Evolutionary conservation across 2,113 vertebrate species (phyloP).

Genomic region (Morphnarchus princeps): DNA sequence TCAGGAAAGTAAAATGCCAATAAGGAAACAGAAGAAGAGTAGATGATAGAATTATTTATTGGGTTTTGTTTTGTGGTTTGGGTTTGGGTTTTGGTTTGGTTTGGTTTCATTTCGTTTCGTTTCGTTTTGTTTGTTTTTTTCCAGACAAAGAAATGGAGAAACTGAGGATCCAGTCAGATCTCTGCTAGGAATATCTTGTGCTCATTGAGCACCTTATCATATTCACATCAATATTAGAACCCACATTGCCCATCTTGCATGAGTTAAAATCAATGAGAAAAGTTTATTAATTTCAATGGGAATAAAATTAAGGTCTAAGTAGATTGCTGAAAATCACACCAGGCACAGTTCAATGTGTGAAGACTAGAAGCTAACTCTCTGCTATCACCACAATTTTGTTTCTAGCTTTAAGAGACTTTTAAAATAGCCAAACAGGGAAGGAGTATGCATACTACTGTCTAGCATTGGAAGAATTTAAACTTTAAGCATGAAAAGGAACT

Average conservation of each 20-base stretch:
- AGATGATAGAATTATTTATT: background rate
- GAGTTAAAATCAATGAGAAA: background rate
- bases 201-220: background rate
- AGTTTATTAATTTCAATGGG: background rate
- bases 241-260: background rate
- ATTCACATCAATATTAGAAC: background rate
- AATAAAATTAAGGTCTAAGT: background rate
- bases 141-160: background rate
- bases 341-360: background rate
- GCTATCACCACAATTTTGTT: background rate
- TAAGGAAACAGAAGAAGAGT: background rate
- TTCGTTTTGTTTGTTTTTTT: background rate
- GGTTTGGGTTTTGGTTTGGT: background rate
- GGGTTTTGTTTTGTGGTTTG: background rate
- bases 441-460: background rate
- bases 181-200: background rate
- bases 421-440: conserved; percentile 13
- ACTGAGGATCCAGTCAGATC: background rate
- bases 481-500: background rate
- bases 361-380: background rate
- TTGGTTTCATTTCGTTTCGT: background rate
- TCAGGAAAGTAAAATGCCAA: background rate
- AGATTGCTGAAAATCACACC: background rate
- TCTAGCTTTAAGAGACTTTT: background rate
- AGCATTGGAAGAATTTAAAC: conserved; percentile 4